A percentile compares a stretch with the other conserved stretches of the same genome.
These are phyloP conservation scores for Drosophila kanekoi DNA, from an alignment of 2,888 invertebrate genomes.

Conservation along the genomic window DNA sequence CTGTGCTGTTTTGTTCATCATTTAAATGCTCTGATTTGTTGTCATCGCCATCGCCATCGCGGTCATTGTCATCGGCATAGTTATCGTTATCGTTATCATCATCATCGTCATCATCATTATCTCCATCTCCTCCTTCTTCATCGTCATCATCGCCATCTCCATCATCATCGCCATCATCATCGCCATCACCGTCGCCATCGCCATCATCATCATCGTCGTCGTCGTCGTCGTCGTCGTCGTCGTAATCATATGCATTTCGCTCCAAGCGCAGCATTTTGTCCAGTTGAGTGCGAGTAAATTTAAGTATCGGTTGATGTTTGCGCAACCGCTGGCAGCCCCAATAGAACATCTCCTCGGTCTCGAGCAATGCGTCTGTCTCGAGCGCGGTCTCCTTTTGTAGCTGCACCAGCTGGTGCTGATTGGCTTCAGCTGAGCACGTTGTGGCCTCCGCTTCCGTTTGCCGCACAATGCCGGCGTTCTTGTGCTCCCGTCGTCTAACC, in stretches of 20 bases:
- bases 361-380: not conserved
- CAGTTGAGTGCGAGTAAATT: constrained; percentile 31
- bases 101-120: not conserved
- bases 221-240: not conserved
- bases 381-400: not conserved
- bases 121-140: too few species aligned
- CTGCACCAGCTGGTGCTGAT: not conserved
- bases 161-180: not conserved
- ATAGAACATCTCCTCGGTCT: constrained; percentile 7
- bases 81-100: not conserved
- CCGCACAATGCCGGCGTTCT: not conserved
- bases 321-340: constrained; percentile 5
- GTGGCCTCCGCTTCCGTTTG: not conserved
- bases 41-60: not conserved
- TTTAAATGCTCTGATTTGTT: not conserved
- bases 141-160: not conserved
- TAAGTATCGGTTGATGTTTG: constrained; percentile 7
- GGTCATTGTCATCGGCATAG: not conserved
- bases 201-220: not conserved
- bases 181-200: not conserved
- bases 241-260: not conserved
- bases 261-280: constrained; percentile 15
- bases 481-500: not conserved
- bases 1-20: not conserved
- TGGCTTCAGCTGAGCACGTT: not conserved